Percentiles rank a stretch among this genome's conserved stretches.
Conservation (phyloP, 2,113 vertebrate species). For the Speoplatyrhinus poulsoni region DNA sequence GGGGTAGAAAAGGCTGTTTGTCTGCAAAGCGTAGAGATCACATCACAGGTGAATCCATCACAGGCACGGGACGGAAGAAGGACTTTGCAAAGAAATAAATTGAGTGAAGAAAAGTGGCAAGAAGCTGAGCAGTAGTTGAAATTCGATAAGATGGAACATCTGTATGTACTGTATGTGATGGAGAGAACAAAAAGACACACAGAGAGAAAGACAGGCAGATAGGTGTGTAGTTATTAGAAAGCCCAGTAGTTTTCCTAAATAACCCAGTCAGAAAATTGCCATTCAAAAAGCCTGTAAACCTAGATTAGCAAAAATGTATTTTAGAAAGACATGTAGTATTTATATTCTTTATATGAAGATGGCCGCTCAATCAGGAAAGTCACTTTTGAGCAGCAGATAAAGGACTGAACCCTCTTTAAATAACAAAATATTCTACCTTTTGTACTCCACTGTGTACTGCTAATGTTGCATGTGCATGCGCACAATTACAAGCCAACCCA, state of each 20-base stretch:
- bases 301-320: too few species aligned
- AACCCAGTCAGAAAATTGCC: neutral
- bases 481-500: too few species aligned
- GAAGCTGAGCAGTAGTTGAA: constrained; percentile 23
- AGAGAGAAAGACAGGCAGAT: neutral
- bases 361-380: neutral
- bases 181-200: neutral
- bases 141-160: constrained; percentile 39
- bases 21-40: constrained; percentile 21
- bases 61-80: constrained; percentile 3
- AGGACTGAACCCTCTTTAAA: neutral
- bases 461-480: too few species aligned
- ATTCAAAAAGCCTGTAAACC: neutral
- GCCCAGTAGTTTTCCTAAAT: neutral
- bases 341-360: neutral
- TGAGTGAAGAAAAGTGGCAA: constrained; percentile 21
- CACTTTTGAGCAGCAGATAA: neutral
- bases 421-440: too few species aligned
- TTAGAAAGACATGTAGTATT: too few species aligned
- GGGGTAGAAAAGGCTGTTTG: constrained; percentile 26
- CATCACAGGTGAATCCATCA: constrained; percentile 57
- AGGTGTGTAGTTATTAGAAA: neutral
- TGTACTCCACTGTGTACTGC: too few species aligned
- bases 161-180: constrained; percentile 13
- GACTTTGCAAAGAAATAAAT: constrained; percentile 31